Conservation (phyloP, 2,797 vertebrate species). For the Apogon talboti region DNA sequence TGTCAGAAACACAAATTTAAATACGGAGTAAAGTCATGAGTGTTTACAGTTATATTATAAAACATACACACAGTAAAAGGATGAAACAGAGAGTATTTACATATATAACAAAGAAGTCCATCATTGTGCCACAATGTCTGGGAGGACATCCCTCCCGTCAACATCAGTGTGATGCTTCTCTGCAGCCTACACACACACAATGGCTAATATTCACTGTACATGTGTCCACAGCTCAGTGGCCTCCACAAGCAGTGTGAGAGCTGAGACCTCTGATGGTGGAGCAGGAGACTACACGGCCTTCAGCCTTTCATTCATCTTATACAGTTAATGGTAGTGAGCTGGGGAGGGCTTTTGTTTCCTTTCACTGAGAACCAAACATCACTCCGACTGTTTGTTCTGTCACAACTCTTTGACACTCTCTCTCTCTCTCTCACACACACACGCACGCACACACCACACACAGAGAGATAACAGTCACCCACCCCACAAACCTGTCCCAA, state of each 20-base stretch:
- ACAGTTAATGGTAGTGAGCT: conserved; percentile 28
- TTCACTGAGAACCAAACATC: conserved; percentile 42
- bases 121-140: conserved; percentile 41
- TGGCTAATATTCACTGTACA: conserved; percentile 54
- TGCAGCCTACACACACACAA: conserved; percentile 42
- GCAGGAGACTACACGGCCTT: conserved; percentile 16
- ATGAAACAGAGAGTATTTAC: conserved; percentile 78
- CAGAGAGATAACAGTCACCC: conserved; percentile 41
- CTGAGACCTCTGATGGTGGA: conserved; percentile 8
- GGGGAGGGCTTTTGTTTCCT: conserved; percentile 17
- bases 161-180: conserved; percentile 43
- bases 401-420: conserved; percentile 30
- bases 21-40: conserved; percentile 71
- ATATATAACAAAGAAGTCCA: conserved; percentile 75
- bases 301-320: conserved; percentile 29
- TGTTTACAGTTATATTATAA: conserved; percentile 80
- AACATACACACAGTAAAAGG: conserved; percentile 76
- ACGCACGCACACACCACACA: conserved; percentile 33
- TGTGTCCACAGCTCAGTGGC: conserved; percentile 22
- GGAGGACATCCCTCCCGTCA: conserved; percentile 44
- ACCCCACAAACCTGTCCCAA: conserved; percentile 27
- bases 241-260: conserved; percentile 22
- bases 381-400: conserved; percentile 50
- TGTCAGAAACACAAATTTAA: conserved; percentile 60
- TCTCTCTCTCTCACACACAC: conserved; percentile 33